Conservation (phyloP, 1,140 invertebrate genomes). For the Lepidotrigona ventralis region DNA sequence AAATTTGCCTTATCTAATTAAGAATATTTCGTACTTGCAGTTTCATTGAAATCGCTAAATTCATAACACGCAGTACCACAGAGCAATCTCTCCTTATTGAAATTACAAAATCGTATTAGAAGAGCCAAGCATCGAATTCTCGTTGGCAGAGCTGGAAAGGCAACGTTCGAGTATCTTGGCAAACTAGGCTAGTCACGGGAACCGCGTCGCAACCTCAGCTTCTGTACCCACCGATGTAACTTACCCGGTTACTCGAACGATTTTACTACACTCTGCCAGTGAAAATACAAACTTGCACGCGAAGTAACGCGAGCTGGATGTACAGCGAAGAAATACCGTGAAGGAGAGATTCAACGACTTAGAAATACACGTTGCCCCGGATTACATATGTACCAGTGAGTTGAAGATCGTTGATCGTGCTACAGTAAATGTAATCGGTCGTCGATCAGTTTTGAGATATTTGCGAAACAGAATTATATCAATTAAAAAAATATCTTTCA, state of each 20-base stretch:
- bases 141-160: neutral
- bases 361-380: neutral
- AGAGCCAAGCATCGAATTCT: neutral
- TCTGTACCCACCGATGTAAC: neutral
- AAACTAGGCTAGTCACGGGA: constrained; percentile 13
- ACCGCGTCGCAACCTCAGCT: neutral
- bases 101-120: constrained; percentile 13
- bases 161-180: constrained; percentile 1
- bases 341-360: neutral
- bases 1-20: neutral
- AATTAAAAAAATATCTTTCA: too few relatives aligned
- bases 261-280: constrained; percentile 4
- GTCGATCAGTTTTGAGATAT: too few relatives aligned
- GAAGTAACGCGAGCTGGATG: neutral
- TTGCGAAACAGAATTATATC: too few relatives aligned
- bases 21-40: neutral
- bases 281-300: constrained; percentile 1
- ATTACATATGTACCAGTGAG: neutral
- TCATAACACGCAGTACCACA: neutral
- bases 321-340: neutral
- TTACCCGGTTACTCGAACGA: neutral
- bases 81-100: neutral
- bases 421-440: too few relatives aligned
- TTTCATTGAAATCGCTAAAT: neutral
- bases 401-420: neutral